phyloP scores from a whole-genome alignment of 1,140 invertebrate genomes.

The Philotrypesis tridentata region DNA sequence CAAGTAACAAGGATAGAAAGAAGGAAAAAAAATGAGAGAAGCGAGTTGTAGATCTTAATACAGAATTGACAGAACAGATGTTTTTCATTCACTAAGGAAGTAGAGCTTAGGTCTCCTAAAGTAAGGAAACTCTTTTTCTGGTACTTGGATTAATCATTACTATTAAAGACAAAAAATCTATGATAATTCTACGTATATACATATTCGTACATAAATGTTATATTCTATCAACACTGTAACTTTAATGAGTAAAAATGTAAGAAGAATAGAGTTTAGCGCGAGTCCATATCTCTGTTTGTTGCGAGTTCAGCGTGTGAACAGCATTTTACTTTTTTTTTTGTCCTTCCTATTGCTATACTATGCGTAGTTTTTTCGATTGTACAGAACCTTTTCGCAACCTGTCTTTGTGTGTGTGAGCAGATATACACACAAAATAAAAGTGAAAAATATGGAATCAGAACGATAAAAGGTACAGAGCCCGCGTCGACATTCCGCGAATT shows the following conservation, averaged over 20 bases:
- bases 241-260: slow-evolving; percentile 30
- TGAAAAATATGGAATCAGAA: slow-evolving; percentile 24
- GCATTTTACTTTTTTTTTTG: slow-evolving; percentile 32
- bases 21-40: slow-evolving; percentile 22
- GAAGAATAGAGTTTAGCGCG: slow-evolving; percentile 29
- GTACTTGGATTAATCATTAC: slow-evolving; percentile 47
- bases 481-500: slow-evolving; percentile 23
- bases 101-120: slow-evolving; percentile 24
- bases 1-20: neutral
- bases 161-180: slow-evolving; percentile 3
- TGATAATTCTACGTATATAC: slow-evolving; percentile 7
- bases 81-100: slow-evolving; percentile 11
- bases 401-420: slow-evolving; percentile 7
- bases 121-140: slow-evolving; percentile 52
- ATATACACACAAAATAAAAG: neutral
- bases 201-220: slow-evolving; percentile 44
- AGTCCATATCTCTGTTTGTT: slow-evolving; percentile 10
- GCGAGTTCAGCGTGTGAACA: slow-evolving; percentile 25
- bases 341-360: slow-evolving; percentile 19
- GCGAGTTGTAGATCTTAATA: slow-evolving; percentile 8
- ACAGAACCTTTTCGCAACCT: slow-evolving; percentile 5
- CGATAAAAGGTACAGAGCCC: neutral
- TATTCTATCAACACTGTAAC: slow-evolving; percentile 41
- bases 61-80: neutral
- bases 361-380: slow-evolving; percentile 34